A percentile compares a stretch with the other conserved stretches of the same genome.
Conservation (phyloP, 2,113 vertebrate species). For the Leptosomus discolor region DNA sequence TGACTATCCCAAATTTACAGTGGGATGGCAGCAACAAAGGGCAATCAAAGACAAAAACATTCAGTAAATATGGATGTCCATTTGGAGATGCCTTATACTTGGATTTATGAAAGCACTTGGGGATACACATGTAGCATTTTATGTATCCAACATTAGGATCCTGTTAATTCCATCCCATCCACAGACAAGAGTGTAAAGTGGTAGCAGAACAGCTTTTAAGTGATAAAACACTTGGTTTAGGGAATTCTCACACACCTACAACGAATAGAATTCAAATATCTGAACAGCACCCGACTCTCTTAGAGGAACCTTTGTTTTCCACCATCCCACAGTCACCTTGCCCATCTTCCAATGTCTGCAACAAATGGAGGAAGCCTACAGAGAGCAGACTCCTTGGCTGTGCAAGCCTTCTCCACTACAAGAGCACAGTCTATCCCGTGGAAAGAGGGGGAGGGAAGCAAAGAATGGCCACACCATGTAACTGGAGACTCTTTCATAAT, state of each 20-base stretch:
- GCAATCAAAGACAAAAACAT: neutral
- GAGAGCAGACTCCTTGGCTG: neutral
- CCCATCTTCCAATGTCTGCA: neutral
- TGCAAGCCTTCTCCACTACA: neutral
- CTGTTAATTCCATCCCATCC: neutral
- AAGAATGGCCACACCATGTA: neutral
- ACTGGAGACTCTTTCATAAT: neutral
- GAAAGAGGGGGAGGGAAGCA: neutral
- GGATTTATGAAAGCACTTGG: neutral
- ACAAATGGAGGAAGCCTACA: neutral
- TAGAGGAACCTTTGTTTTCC: neutral
- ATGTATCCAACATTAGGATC: neutral
- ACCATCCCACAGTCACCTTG: neutral
- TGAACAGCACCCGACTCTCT: neutral
- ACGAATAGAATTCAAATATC: neutral
- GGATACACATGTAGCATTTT: neutral
- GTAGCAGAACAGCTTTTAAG: neutral
- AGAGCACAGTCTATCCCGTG: neutral
- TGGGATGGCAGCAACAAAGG: neutral
- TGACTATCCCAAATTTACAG: neutral
- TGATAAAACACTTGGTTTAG: neutral
- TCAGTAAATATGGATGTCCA: neutral
- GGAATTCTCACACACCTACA: neutral
- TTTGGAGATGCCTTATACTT: neutral
- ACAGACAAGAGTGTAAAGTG: neutral